phyloP scores from a whole-genome alignment of 2,113 vertebrate species.

The Camarhynchus parvulus region DNA sequence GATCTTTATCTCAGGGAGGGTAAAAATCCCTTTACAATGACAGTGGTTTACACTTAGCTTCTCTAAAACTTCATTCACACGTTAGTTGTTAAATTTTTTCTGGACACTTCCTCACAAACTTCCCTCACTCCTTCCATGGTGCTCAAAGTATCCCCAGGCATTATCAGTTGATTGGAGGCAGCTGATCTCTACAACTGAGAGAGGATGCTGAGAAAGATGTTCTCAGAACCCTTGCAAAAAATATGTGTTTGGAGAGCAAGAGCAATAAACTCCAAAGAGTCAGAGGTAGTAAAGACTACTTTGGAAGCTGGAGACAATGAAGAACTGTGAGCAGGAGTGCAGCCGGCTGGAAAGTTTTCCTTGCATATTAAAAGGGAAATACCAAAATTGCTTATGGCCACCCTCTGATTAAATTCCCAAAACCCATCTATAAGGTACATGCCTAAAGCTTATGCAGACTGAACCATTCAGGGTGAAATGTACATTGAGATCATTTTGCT shows the following conservation, averaged over 20 bases:
- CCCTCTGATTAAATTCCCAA: neutral
- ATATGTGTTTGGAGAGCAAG: neutral
- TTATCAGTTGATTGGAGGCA: neutral
- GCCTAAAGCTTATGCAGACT: neutral
- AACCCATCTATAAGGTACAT: neutral
- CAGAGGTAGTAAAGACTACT: neutral
- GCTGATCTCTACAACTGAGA: neutral
- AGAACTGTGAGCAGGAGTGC: neutral
- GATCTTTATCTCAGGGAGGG: neutral
- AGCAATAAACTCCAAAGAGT: neutral
- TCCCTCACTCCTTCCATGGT: neutral
- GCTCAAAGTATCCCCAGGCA: neutral
- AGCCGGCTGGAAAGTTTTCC: neutral
- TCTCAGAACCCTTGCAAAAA: neutral
- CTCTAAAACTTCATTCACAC: neutral
- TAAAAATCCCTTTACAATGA: neutral
- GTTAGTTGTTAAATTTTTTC: neutral
- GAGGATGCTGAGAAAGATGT: neutral
- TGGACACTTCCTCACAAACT: neutral
- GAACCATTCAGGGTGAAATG: neutral
- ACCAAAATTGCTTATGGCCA: neutral
- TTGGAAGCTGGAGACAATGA: neutral
- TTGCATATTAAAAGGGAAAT: neutral
- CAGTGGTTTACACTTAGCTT: neutral
- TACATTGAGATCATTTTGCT: neutral